Conservation (phyloP, 2,888 invertebrate species). For the Andrena chrysosceles region DNA sequence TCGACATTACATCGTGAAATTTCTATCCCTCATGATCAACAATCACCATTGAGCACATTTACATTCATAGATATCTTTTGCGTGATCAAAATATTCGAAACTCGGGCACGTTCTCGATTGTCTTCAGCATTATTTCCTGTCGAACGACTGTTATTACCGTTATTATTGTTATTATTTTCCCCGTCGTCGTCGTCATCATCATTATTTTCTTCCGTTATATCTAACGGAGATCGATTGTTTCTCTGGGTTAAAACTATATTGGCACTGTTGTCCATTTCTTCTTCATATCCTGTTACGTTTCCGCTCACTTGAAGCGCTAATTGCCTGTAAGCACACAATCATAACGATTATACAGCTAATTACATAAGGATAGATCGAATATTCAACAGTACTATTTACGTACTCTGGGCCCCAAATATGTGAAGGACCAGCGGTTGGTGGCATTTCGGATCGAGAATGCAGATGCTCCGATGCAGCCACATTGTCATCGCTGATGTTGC, state of each 20-base stretch:
- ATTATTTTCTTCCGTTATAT: conserved; percentile 35
- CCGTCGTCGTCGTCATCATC: background rate
- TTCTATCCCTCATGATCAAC: conserved; percentile 22
- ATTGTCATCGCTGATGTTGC: conserved; percentile 62
- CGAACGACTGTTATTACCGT: conserved; percentile 29
- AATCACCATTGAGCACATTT: conserved; percentile 69
- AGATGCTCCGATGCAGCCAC: conserved; percentile 49
- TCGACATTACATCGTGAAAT: conserved; percentile 3
- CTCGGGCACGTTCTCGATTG: conserved; percentile 46
- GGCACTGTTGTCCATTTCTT: conserved; percentile 74
- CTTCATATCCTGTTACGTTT: conserved; percentile 71
- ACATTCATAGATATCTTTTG: conserved; percentile 73
- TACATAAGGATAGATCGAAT: background rate
- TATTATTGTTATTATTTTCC: background rate
- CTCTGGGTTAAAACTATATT: conserved; percentile 67
- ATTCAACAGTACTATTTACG: conserved; percentile 44
- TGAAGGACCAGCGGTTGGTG: conserved; percentile 68
- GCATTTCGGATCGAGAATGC: conserved; percentile 42
- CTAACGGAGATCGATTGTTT: conserved; percentile 59
- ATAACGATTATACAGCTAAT: background rate
- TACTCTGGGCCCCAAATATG: conserved; percentile 77
- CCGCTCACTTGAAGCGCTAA: conserved; percentile 66
- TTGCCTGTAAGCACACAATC: conserved; percentile 68
- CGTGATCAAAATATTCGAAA: conserved; percentile 68
- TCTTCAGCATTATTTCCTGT: conserved; percentile 57